Base-by-base conservation (phyloP, 1,140 invertebrate species). In the Andrena cerasifolii region DNA sequence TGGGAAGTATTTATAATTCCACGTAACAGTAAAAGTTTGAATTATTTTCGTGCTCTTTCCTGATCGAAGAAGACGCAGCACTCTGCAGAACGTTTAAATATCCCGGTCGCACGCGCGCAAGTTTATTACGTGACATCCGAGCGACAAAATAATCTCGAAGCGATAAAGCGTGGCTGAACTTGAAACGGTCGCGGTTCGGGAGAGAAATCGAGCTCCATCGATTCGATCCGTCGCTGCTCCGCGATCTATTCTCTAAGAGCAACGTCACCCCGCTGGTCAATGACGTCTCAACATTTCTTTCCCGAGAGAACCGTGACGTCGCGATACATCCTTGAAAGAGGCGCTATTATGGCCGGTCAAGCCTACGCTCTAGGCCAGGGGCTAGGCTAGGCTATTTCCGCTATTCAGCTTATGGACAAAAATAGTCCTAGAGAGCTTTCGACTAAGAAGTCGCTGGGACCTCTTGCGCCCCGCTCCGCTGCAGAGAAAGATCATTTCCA, bases 291-390 rank as follows among this genome's bases (percentile, higher is more conserved):
- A n/a, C 58, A 45, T 68, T 59, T 79, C 33, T 5, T 61, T 54
- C 18, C 8, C 16, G 21, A 70, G 53, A 53, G 78, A 63, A 78
- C 63, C 53, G 26, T 61, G 74, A 81, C 67, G 59, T 84, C 40
- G 56, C 78, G 63, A 33, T 59, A 76, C 45, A 88, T 87, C 85
- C 82, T 89, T 87, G 86, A 89, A 82, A 80, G 80, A 80, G 75
- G 43, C 67, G 79, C 65, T 85, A 87, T 86, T 86, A 84, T 85
- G 80, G 82, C 83, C 74, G 83, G 87, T 88, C 83, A 88, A 88
- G 84, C 89, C 87, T 88, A 89, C 85, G 86, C 89, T 90, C 89
- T 90, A 90, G 89, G 89, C 89, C 89, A 90, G 89, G 89, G 89
- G 86, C 89, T 90, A 90, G 89, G 89, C 89, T 90, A 90, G 85